Percentiles rank a stretch among this genome's conserved stretches.
Conservation (phyloP, 2,888 invertebrate species). For the Lycia hirtaria region DNA sequence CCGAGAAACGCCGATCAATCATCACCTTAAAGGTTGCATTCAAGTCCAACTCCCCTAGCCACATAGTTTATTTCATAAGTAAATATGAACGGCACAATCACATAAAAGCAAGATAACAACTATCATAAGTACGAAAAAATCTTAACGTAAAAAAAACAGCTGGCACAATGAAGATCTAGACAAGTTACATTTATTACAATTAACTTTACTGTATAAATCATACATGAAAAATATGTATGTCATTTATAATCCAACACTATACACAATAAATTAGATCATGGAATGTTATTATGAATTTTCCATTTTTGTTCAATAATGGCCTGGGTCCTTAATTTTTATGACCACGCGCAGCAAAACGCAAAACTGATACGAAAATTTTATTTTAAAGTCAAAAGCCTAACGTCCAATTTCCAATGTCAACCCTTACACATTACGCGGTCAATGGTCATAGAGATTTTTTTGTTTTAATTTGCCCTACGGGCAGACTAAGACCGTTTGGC, state of each 20-base stretch:
- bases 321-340: too few relatives aligned
- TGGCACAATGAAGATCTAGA: slow-evolving; percentile 85
- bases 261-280: slow-evolving; percentile 85
- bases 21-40: neutral
- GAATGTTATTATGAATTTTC: slow-evolving; percentile 80
- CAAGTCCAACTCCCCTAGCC: neutral
- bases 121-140: slow-evolving; percentile 83
- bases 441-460: too few relatives aligned
- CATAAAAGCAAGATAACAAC: slow-evolving; percentile 78
- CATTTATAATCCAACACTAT: slow-evolving; percentile 75
- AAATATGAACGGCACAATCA: slow-evolving; percentile 53
- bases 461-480: too few relatives aligned
- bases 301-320: slow-evolving; percentile 60
- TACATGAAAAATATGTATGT: slow-evolving; percentile 83
- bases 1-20: too few relatives aligned
- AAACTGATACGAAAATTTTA: too few relatives aligned
- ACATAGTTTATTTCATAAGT: neutral
- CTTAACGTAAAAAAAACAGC: slow-evolving; percentile 70
- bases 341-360: too few relatives aligned
- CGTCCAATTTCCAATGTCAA: too few relatives aligned
- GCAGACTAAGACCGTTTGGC: too few relatives aligned
- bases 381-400: too few relatives aligned
- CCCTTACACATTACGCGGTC: too few relatives aligned
- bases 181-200: slow-evolving; percentile 74
- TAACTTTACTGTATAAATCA: slow-evolving; percentile 70